Evolutionary conservation across 2,797 vertebrate species (phyloP).

Genomic region (Sibirionetta formosa): DNA sequence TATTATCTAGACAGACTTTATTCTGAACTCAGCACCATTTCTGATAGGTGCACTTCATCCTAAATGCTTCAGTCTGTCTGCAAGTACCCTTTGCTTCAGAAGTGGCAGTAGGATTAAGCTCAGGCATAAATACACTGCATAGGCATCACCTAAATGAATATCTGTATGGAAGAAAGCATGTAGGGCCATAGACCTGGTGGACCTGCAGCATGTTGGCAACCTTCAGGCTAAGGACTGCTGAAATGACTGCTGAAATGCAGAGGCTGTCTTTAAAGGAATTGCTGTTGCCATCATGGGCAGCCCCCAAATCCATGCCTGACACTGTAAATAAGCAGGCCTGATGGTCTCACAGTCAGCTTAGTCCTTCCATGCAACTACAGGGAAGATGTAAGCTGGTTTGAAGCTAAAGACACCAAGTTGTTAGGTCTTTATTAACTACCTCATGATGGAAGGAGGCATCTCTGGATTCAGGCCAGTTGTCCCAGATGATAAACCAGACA

Average conservation of each 20-base stretch:
- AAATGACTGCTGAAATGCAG: background rate
- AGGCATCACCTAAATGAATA: rapidly evolving
- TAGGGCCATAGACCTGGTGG: background rate
- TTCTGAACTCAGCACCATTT: background rate
- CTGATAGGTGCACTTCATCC: background rate
- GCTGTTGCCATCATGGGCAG: background rate
- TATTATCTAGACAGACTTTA: background rate
- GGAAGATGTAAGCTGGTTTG: background rate
- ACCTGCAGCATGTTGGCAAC: background rate
- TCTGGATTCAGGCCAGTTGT: background rate
- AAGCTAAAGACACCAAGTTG: background rate
- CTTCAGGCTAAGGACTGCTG: background rate
- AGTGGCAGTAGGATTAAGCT: background rate
- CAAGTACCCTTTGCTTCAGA: background rate
- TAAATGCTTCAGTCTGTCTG: background rate
- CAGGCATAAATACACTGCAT: background rate
- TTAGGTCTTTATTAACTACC: background rate
- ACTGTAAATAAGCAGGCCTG: background rate
- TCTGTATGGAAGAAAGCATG: background rate
- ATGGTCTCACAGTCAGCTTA: background rate
- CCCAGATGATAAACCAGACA: background rate
- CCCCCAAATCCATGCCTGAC: background rate
- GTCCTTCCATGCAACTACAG: background rate
- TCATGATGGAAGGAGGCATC: background rate
- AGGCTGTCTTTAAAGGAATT: background rate